Base-by-base conservation (phyloP, 2,888 invertebrate genomes). In the Euphydryas editha region DNA sequence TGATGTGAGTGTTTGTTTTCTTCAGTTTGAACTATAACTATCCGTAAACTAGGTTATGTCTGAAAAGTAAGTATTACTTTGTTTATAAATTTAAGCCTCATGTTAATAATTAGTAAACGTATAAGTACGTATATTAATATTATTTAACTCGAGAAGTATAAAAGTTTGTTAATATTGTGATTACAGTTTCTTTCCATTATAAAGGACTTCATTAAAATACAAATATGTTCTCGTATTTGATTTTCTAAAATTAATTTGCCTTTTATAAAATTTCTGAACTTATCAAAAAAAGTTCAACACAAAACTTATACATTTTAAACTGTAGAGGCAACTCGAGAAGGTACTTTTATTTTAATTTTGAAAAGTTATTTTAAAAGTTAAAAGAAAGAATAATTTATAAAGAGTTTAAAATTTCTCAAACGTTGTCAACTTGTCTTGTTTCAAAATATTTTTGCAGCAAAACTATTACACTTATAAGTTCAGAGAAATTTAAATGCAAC, bases 381-480 rank as follows among this genome's bases (percentile, higher is more conserved):
- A 3, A 65, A 63, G 70, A 72, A 73, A 73, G 73, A 68, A 73
- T 73, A 75, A 75, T 74, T 74, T 55, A 70, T 70, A 76, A 75
- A 60, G 46, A 57, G 30, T 55, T 65, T 58, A 51, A 6, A 51
- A 39, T 46, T 54, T 18, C 55, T 59, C 49, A 58, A 57, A 57
- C 18, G 30, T 57, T 57, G 57, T 36, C 36, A 59, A 5, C 8
- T 4, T 30, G 30, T 30, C 30, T 30, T 2, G 8, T 30, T 30
- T 30, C 30, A 30, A 30, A 1, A 30, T 3, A 30, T 30, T 30
- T 4, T 1, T 30, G 8, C 30, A 30, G 0, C 30, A 1, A 30
- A 17, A 17, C 7, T n/a, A n/a, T n/a, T n/a, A n/a, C n/a, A n/a
- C n/a, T n/a, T n/a, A n/a, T n/a, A n/a, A n/a, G n/a, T n/a, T n/a